These are phyloP conservation scores for Hypomesus transpacificus DNA, from an alignment of 2,113 vertebrate genomes.

Conservation along the genomic window DNA sequence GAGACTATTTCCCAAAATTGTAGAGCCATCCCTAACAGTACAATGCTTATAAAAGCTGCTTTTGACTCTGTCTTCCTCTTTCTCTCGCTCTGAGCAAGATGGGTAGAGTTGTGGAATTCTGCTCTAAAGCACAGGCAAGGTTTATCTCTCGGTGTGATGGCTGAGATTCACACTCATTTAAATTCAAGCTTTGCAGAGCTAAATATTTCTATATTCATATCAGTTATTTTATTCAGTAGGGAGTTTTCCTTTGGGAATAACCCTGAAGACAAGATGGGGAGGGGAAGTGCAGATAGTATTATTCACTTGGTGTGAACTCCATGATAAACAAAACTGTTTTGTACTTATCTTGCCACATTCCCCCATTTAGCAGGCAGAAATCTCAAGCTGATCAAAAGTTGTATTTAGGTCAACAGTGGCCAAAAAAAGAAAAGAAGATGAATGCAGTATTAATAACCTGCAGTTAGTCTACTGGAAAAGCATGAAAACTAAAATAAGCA, in stretches of 20 bases:
- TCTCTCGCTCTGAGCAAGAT: not conserved
- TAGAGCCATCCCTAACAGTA: not conserved
- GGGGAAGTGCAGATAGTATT: not conserved
- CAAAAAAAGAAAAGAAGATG: too few relatives aligned
- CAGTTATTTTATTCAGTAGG: conserved; percentile 9
- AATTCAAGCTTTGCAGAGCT: not conserved
- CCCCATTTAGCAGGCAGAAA: not conserved
- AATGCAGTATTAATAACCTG: too few relatives aligned
- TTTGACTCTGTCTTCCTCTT: not conserved
- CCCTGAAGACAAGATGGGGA: not conserved
- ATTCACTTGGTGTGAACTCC: not conserved
- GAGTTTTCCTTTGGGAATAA: not conserved
- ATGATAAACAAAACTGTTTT: not conserved
- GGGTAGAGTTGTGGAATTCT: not conserved
- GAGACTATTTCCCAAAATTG: too few relatives aligned
- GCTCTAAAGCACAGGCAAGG: not conserved
- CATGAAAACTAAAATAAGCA: not conserved
- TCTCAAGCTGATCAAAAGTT: not conserved
- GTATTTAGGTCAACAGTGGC: not conserved
- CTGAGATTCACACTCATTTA: conserved; percentile 5
- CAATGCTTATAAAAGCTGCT: not conserved
- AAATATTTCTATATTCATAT: conserved; percentile 3
- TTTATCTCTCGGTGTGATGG: not conserved
- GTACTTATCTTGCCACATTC: not conserved
- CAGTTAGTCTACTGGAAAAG: too few relatives aligned